Conservation (phyloP, 2,113 vertebrate species). For the Echinops telfairi region DNA sequence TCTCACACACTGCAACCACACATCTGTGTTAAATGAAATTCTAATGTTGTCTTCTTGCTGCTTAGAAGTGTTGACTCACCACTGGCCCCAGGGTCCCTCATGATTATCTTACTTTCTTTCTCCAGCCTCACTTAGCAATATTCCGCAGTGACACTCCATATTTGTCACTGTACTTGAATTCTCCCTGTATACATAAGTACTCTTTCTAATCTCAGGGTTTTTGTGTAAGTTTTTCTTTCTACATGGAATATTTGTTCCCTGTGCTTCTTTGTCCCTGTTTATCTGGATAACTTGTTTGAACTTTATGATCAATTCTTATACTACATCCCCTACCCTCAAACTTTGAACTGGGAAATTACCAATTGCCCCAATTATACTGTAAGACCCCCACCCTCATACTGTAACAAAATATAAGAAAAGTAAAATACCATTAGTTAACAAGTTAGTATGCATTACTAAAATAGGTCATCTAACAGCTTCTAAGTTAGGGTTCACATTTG, state of each 20-base stretch:
- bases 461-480: background rate
- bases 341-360: too few relatives aligned
- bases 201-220: too few relatives aligned
- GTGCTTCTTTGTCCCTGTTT: background rate
- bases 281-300: background rate
- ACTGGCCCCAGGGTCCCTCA: background rate
- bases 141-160: background rate
- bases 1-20: background rate
- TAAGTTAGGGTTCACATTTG: background rate
- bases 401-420: background rate
- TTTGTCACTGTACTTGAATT: background rate
- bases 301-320: background rate
- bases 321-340: background rate
- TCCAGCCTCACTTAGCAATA: background rate
- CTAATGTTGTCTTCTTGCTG: background rate
- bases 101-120: background rate
- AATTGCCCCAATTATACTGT: too few relatives aligned
- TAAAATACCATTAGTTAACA: background rate
- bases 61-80: background rate
- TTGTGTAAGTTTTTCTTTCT: background rate
- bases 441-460: background rate
- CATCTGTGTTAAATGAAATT: background rate
- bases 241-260: background rate
- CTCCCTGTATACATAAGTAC: background rate
- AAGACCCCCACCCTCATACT: too few relatives aligned